Conservation (phyloP, 92 coral and sea anemone genomes). For the Zoanthus sansibaricus region DNA sequence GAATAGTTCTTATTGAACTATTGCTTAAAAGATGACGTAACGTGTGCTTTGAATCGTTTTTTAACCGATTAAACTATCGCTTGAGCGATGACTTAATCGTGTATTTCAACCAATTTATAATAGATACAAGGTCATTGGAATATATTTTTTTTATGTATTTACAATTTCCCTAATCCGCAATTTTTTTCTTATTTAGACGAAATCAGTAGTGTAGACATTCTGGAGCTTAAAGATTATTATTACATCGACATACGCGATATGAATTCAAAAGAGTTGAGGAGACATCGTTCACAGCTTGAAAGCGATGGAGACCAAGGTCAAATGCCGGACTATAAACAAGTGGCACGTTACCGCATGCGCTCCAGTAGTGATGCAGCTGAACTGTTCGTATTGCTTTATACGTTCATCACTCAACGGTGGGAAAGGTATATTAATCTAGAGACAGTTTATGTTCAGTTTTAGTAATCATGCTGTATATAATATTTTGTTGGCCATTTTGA, state of each 20-base stretch:
- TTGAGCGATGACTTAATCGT: too few relatives aligned
- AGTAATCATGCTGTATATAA: background rate
- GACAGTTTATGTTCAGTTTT: background rate
- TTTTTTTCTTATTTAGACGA: constrained; percentile 64
- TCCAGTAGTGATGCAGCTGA: constrained; percentile 94
- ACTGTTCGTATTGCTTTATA: constrained; percentile 93
- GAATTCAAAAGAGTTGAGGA: constrained; percentile 85
- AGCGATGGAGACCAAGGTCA: constrained; percentile 49
- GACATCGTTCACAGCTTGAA: constrained; percentile 65
- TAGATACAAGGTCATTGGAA: too few relatives aligned
- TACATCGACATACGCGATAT: constrained; percentile 93
- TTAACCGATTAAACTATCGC: too few relatives aligned
- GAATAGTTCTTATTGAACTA: too few relatives aligned
- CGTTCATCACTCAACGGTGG: constrained; percentile 82
- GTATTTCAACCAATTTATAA: too few relatives aligned
- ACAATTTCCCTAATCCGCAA: too few relatives aligned
- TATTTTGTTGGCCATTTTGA: background rate
- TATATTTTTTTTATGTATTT: too few relatives aligned
- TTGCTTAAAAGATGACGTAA: too few relatives aligned
- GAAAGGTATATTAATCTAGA: constrained; percentile 18
- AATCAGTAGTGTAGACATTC: constrained; percentile 91
- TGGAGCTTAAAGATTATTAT: constrained; percentile 73
- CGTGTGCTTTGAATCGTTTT: too few relatives aligned
- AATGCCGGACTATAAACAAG: constrained; percentile 79
- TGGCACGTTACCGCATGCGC: constrained; percentile 96